These are phyloP conservation scores for Dendroctonus ponderosae DNA, from an alignment of 1,140 invertebrate genomes.

Conservation along the genomic window DNA sequence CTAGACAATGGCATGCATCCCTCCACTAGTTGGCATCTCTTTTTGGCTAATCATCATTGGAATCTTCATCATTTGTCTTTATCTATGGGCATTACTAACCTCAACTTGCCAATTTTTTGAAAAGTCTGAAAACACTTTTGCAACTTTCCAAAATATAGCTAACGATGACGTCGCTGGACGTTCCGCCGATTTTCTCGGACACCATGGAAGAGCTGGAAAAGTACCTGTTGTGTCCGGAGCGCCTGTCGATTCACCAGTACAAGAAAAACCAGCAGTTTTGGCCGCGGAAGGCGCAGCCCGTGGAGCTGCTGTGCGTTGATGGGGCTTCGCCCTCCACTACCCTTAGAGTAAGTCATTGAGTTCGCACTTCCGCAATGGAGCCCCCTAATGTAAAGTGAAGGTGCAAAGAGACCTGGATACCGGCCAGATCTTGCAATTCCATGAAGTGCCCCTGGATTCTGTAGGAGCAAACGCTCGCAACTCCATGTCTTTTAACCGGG, in stretches of 20 bases:
- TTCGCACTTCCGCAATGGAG: constrained; percentile 1
- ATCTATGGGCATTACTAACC: too few relatives aligned
- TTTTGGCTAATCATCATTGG: too few relatives aligned
- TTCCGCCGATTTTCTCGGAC: too few relatives aligned
- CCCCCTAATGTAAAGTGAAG: constrained; percentile 28
- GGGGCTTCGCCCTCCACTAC: constrained; percentile 54
- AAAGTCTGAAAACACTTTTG: too few relatives aligned
- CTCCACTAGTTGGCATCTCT: too few relatives aligned
- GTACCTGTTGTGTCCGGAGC: constrained; percentile 61
- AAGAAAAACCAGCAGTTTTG: constrained; percentile 61
- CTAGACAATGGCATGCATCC: too few relatives aligned
- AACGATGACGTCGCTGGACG: too few relatives aligned
- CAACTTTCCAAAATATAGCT: too few relatives aligned
- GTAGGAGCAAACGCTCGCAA: constrained; percentile 68
- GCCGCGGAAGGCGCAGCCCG: constrained; percentile 54
- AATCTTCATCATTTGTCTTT: too few relatives aligned
- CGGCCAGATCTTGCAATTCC: constrained; percentile 66
- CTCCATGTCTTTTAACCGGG: constrained; percentile 71
- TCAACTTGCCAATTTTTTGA: too few relatives aligned
- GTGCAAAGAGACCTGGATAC: constrained; percentile 70
- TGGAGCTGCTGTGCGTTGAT: constrained; percentile 55
- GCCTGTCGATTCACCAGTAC: constrained; percentile 63
- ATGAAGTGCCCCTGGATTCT: constrained; percentile 63
- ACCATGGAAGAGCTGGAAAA: constrained; percentile 58
- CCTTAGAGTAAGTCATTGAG: constrained; percentile 49